phyloP scores from a whole-genome alignment of 2,888 invertebrate species.

The Entomobrya multifasciata region DNA sequence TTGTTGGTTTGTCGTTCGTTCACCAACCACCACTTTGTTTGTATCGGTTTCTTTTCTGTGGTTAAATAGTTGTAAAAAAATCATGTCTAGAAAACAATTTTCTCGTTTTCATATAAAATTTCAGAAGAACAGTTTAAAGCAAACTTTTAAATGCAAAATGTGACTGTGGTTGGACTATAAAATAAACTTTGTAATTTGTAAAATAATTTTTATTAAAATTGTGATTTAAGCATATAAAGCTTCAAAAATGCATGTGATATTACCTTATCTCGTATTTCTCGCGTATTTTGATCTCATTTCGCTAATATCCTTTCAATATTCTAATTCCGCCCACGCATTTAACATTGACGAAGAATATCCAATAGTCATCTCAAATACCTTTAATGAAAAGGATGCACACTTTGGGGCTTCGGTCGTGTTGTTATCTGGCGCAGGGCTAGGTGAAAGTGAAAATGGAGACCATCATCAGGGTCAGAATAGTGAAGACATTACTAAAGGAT shows the following conservation, averaged over 20 bases:
- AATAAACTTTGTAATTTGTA: too few relatives aligned
- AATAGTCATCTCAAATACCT: constrained; percentile 66
- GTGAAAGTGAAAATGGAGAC: neutral
- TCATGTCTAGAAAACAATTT: too few relatives aligned
- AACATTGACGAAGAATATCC: constrained; percentile 74
- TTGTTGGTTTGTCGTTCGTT: too few relatives aligned
- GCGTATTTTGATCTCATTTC: constrained; percentile 49
- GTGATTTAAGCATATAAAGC: too few relatives aligned
- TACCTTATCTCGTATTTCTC: neutral
- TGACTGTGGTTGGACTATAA: too few relatives aligned
- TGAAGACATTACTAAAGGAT: neutral
- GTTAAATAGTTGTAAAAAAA: too few relatives aligned
- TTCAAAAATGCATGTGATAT: constrained; percentile 55
- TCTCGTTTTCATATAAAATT: too few relatives aligned
- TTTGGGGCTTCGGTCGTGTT: constrained; percentile 65
- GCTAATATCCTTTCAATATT: neutral
- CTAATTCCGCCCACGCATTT: constrained; percentile 46
- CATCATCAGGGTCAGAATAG: neutral
- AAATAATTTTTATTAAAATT: too few relatives aligned
- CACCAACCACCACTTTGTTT: neutral
- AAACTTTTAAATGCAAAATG: too few relatives aligned
- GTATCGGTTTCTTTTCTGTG: neutral
- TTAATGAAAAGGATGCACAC: constrained; percentile 64
- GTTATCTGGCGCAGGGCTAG: neutral
- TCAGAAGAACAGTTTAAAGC: too few relatives aligned